phyloP scores from a whole-genome alignment of 2,797 vertebrate species.

The Nyctibius grandis region DNA sequence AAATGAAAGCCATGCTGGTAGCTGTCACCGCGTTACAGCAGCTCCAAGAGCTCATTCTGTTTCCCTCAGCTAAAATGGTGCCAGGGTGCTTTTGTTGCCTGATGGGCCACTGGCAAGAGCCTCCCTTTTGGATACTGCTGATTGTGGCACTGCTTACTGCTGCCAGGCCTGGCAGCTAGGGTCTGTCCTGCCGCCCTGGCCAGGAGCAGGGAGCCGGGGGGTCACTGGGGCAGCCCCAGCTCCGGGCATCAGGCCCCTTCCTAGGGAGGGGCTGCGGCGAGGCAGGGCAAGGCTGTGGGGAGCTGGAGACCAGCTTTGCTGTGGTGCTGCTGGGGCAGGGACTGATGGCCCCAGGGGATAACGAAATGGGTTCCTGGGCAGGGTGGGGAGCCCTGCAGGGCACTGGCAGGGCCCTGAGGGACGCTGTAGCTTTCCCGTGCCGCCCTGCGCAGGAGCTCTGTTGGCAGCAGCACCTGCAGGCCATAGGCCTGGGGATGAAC shows the following conservation, averaged over 20 bases:
- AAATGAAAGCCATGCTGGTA: neutral
- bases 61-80: neutral
- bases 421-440: rapidly evolving
- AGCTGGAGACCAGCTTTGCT: neutral
- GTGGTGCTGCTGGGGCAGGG: rapidly evolving
- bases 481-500: rapidly evolving
- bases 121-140: neutral
- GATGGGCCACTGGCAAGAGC: neutral
- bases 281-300: neutral
- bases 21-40: neutral
- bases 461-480: neutral
- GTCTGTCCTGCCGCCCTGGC: rapidly evolving
- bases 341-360: neutral
- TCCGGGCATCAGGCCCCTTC: neutral
- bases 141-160: neutral
- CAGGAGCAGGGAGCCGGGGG: neutral
- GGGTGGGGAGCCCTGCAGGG: no score
- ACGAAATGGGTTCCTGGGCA: neutral
- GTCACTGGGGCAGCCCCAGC: neutral
- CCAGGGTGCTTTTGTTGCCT: slow-evolving; percentile 14
- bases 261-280: rapidly evolving
- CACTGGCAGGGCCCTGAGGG: neutral
- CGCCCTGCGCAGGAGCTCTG: rapidly evolving
- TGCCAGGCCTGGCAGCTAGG: neutral
- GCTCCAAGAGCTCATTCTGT: neutral